Percentiles rank a stretch among this genome's conserved stretches.
These are phyloP conservation scores for Macrosteles quadrilineatus DNA, from an alignment of 1,140 invertebrate genomes.

Conservation along the genomic window DNA sequence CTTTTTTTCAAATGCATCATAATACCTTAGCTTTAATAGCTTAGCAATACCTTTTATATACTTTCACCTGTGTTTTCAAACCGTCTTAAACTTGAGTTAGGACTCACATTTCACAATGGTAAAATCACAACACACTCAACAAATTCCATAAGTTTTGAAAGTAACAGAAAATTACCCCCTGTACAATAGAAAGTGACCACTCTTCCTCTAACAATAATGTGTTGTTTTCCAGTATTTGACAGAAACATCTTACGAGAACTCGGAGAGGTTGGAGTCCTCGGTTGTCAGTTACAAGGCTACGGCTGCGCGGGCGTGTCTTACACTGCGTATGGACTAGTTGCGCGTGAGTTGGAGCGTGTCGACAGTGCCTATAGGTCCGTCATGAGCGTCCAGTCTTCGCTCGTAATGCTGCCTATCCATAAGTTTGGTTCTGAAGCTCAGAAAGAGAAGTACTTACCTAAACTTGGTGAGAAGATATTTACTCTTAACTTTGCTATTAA, in stretches of 20 bases:
- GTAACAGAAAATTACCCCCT: too few relatives aligned
- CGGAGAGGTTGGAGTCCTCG: slow-evolving; percentile 84
- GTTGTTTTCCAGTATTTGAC: slow-evolving; percentile 68
- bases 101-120: too few relatives aligned
- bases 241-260: slow-evolving; percentile 87
- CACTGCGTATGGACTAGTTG: slow-evolving; percentile 93
- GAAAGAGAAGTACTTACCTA: slow-evolving; percentile 88
- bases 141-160: too few relatives aligned
- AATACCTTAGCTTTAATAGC: too few relatives aligned
- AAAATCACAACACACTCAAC: too few relatives aligned
- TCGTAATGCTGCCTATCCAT: slow-evolving; percentile 93
- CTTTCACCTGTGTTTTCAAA: too few relatives aligned
- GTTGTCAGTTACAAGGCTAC: slow-evolving; percentile 88
- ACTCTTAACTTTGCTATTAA: too few relatives aligned
- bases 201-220: too few relatives aligned
- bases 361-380: slow-evolving; percentile 90
- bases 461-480: slow-evolving; percentile 62
- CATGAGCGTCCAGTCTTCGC: slow-evolving; percentile 97
- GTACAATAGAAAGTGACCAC: too few relatives aligned
- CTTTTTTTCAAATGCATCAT: too few relatives aligned
- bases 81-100: too few relatives aligned
- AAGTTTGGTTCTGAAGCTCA: slow-evolving; percentile 85
- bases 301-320: slow-evolving; percentile 94
- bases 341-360: slow-evolving; percentile 89
- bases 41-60: too few relatives aligned